Conservation (phyloP, 2,113 vertebrate species). For the Galeopterus variegatus region DNA sequence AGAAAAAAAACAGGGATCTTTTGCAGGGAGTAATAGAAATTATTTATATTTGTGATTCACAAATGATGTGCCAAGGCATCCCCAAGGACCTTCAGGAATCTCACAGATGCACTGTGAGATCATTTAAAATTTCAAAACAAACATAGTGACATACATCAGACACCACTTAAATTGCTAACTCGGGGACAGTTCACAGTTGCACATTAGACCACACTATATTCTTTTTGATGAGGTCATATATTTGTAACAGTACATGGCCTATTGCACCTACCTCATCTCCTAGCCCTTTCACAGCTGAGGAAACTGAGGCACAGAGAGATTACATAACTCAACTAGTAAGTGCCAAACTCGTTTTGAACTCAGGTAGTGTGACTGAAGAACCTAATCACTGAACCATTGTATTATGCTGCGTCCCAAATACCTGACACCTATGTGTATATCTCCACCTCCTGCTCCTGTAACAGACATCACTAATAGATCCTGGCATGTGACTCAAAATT, state of each 20-base stretch:
- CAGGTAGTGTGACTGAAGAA: background rate
- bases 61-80: background rate
- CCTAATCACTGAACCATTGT: background rate
- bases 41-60: background rate
- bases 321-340: background rate
- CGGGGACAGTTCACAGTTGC: background rate
- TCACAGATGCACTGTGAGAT: background rate
- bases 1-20: background rate
- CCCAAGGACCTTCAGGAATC: background rate
- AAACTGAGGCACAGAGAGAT: background rate
- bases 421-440: background rate
- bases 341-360: background rate
- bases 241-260: background rate
- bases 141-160: background rate
- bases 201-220: background rate
- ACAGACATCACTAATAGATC: background rate
- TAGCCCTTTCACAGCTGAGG: background rate
- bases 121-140: background rate
- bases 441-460: background rate
- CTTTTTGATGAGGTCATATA: background rate
- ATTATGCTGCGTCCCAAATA: background rate
- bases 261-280: background rate
- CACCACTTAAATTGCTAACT: background rate
- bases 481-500: background rate
- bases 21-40: background rate